These are phyloP conservation scores for Platyscapa corneri DNA, from an alignment of 1,140 invertebrate species.

Conservation along the genomic window DNA sequence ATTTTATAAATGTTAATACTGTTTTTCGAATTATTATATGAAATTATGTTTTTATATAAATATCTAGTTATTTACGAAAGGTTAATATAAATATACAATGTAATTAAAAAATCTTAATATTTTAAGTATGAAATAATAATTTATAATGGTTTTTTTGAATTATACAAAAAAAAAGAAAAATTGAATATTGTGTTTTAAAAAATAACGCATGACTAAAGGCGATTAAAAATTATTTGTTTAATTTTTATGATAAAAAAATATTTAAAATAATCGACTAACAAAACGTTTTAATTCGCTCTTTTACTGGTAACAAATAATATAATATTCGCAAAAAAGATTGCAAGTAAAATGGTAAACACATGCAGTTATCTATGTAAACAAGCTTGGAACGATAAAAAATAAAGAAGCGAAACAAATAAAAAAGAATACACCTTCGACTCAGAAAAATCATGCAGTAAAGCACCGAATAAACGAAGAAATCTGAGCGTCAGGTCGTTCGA, in stretches of 20 bases:
- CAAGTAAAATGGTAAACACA: not conserved
- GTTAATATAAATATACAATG: not conserved
- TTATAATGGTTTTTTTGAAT: not conserved
- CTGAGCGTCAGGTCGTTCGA: slow-evolving; percentile 25
- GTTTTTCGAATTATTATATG: not conserved
- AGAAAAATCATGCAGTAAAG: slow-evolving; percentile 3
- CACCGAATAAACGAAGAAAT: slow-evolving; percentile 30
- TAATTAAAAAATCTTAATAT: not conserved
- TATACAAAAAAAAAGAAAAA: not conserved
- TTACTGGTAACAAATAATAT: slow-evolving; percentile 11
- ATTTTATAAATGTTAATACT: not conserved
- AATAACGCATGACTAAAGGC: not conserved
- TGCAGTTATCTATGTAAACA: slow-evolving; percentile 17
- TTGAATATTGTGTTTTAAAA: too few species aligned
- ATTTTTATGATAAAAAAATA: not conserved
- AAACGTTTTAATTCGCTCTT: not conserved
- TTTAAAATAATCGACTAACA: not conserved
- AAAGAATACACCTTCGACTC: not conserved
- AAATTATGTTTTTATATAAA: not conserved
- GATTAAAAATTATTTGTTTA: not conserved
- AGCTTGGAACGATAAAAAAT: not conserved
- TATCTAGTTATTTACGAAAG: not conserved
- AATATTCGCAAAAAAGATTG: not conserved
- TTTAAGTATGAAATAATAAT: not conserved
- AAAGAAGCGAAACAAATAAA: not conserved